A percentile compares a stretch with the other conserved stretches of the same genome.
These are phyloP conservation scores for Dipodomys stephensi DNA, from an alignment of 2,113 vertebrate genomes.

Conservation along the genomic window DNA sequence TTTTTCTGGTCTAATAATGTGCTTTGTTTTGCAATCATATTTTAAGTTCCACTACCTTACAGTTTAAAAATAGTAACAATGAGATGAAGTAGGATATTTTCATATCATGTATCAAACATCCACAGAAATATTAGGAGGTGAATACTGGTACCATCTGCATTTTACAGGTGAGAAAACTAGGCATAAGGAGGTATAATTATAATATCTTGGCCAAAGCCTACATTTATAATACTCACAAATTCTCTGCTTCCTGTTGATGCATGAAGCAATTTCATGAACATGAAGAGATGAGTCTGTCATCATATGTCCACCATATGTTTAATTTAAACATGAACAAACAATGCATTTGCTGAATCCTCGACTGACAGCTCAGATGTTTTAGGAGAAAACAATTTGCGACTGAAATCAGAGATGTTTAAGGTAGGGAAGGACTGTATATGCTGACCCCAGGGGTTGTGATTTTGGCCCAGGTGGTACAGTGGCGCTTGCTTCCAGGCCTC, in stretches of 20 bases:
- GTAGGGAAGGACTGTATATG: neutral
- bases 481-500: neutral
- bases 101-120: neutral
- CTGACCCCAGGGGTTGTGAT: neutral
- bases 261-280: neutral
- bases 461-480: neutral
- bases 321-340: neutral
- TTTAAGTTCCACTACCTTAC: neutral
- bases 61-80: constrained; percentile 13
- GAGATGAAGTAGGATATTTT: neutral
- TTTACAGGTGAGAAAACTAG: constrained; percentile 14
- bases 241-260: neutral
- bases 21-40: neutral
- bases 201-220: neutral
- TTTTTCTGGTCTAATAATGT: neutral
- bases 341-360: neutral
- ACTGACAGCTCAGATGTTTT: neutral
- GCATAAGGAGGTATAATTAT: neutral
- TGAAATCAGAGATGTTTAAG: constrained; percentile 48
- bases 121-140: neutral
- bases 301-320: neutral
- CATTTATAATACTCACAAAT: neutral
- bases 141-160: neutral
- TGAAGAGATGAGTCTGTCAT: neutral
- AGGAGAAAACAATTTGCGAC: constrained; percentile 22